A percentile compares a stretch with the other conserved stretches of the same genome.
phyloP scores from a whole-genome alignment of 2,888 invertebrate species.

The Drosophila barbarae region DNA sequence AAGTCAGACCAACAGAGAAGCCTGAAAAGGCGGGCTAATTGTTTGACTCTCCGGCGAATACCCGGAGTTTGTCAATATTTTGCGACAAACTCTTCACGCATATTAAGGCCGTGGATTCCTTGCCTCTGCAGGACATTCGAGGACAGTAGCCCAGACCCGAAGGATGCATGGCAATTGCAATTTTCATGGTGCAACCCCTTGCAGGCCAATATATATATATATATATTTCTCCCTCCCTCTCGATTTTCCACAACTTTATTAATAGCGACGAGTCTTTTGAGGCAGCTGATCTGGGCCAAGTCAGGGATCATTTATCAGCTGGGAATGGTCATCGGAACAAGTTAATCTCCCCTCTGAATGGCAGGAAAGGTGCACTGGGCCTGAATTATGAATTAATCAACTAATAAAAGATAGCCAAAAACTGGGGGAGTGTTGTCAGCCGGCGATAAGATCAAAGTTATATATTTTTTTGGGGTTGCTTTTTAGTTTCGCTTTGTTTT shows the following conservation, averaged over 20 bases:
- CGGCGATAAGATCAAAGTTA: constrained; percentile 30
- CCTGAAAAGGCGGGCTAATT: constrained; percentile 49
- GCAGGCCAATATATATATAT: constrained; percentile 10
- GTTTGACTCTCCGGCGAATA: constrained; percentile 35
- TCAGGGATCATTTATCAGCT: constrained; percentile 59
- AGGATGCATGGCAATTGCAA: constrained; percentile 65
- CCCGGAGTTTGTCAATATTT: constrained; percentile 67
- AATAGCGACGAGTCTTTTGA: constrained; percentile 45
- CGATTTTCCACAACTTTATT: constrained; percentile 63
- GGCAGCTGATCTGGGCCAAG: constrained; percentile 44
- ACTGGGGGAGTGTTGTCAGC: constrained; percentile 16
- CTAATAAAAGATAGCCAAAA: constrained; percentile 44
- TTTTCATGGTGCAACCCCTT: constrained; percentile 56
- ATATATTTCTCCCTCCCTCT: background rate
- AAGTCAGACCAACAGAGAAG: constrained; percentile 16
- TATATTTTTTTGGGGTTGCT: constrained; percentile 25
- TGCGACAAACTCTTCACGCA: constrained; percentile 45
- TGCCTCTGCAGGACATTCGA: constrained; percentile 25
- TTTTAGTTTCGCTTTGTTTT: constrained; percentile 22
- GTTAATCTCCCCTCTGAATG: constrained; percentile 54
- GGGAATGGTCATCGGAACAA: constrained; percentile 50
- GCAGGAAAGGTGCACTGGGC: constrained; percentile 48
- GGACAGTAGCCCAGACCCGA: constrained; percentile 41
- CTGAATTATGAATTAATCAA: constrained; percentile 69
- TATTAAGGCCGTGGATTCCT: constrained; percentile 20